A percentile compares a stretch with the other conserved stretches of the same genome.
phyloP scores from a whole-genome alignment of 2,797 vertebrate species.

The Tympanoctomys barrerae region DNA sequence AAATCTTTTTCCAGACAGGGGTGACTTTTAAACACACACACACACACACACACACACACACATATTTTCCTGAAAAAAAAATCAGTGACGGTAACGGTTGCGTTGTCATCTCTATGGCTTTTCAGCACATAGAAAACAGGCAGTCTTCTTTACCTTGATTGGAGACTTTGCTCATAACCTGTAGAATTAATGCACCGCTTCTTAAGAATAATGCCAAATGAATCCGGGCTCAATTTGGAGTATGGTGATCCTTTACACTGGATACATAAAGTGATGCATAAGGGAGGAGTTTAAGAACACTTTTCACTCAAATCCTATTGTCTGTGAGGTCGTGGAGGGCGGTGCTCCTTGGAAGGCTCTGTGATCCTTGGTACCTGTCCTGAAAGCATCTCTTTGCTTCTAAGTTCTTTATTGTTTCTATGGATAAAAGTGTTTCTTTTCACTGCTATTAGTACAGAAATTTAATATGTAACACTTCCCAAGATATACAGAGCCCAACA shows the following conservation, averaged over 20 bases:
- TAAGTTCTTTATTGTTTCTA: not conserved
- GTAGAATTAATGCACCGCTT: not conserved
- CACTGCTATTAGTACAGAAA: not conserved
- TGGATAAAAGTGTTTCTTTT: not conserved
- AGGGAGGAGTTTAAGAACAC: not conserved
- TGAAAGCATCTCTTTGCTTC: not conserved
- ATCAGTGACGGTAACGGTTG: not conserved
- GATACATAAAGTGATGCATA: slow-evolving; percentile 1
- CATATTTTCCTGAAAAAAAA: not conserved
- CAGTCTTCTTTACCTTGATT: not conserved
- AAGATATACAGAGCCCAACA: not conserved
- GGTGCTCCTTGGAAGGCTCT: not conserved
- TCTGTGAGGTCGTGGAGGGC: not conserved
- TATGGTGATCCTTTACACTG: not conserved
- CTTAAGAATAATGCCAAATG: not conserved
- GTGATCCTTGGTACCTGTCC: not conserved
- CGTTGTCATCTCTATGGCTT: not conserved
- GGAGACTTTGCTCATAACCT: not conserved
- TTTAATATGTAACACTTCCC: not conserved
- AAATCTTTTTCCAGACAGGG: not conserved
- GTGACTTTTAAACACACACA: slow-evolving; percentile 34
- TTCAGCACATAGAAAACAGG: not conserved
- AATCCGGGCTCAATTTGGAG: slow-evolving; percentile 10
- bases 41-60: not conserved
- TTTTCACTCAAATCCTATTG: not conserved